Evolutionary conservation across 1,140 invertebrate species (phyloP), one percentile per base, ranked within the genome.

Genomic region (Drosophila sp.): DNA sequence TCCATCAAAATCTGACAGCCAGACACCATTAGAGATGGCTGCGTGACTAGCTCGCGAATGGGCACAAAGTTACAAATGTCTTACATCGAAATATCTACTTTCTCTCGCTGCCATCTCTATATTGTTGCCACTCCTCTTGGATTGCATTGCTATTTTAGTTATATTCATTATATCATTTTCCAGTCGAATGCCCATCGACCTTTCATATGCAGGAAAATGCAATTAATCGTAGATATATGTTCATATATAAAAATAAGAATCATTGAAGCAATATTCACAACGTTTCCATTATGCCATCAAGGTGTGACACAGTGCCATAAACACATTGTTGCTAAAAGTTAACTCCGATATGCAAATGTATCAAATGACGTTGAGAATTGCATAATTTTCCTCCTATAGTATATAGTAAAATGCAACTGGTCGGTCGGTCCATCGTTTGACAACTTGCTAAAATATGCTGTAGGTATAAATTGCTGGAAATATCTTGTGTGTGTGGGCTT

Each of bases 101-200:
- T 4, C 3, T 58, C 7, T 38, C 17, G 6, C n/a, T 35, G 17
- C 1, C 56, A 35, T 32, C 56, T 35, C 17, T 25, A 58, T n/a
- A n/a, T 47, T 25, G 44, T 25, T 17, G n/a, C 4, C 56, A 58
- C 56, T 58, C 56, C 56, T 35, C 3, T 25, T 4, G 10, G 35
- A 23, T 23, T 10, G 0, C 8, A 25, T 17, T 58, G 32, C 56
- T 10, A 33, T 35, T 57, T 57, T 56, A 65, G 58, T 47, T 60
- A 25, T n/a, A 64, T 75, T 74, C 41, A 17, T 41, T 70, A 71
- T 70, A 72, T 68, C 38, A 74, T 69, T 87, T 86, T 86, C 79
- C 83, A 86, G 57, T 79, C 78, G 84, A 89, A 72, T 89, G 77
- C 79, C 55, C 71, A 55, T 47, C 66, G 66, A 79, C 57, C 25